Conservation (phyloP, 2,888 invertebrate genomes). For the Melinopterus prodromus region DNA sequence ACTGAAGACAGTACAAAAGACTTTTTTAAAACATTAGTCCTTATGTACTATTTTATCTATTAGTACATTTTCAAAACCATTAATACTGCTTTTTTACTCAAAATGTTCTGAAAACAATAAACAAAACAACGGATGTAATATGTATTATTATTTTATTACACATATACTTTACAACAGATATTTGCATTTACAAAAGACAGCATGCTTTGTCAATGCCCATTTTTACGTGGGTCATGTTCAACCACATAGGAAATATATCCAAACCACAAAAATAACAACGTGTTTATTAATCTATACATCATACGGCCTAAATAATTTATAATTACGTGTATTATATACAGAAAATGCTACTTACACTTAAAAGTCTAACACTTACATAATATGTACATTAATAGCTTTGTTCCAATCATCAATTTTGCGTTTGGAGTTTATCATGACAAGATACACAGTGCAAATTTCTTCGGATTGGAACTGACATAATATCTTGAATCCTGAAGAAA, state of each 20-base stretch:
- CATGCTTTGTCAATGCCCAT: neutral
- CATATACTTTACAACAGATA: neutral
- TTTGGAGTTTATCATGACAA: neutral
- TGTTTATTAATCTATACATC: neutral
- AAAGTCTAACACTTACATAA: neutral
- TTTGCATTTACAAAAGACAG: neutral
- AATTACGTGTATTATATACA: neutral
- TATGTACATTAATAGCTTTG: neutral
- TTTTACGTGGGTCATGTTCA: neutral
- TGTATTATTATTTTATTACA: neutral
- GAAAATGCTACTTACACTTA: neutral
- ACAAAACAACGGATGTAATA: neutral
- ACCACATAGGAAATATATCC: neutral
- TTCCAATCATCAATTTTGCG: neutral
- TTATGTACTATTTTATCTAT: no score
- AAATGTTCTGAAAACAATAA: no score
- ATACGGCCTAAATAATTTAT: neutral
- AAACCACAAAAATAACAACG: neutral
- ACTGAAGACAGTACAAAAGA: no score
- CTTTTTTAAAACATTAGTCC: no score
- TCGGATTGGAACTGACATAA: no score
- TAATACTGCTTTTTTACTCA: no score
- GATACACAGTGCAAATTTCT: neutral
- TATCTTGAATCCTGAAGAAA: no score
- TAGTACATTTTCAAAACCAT: no score